phyloP scores from a whole-genome alignment of 2,888 invertebrate genomes.

The Bursaphelenchus okinawaensis region DNA sequence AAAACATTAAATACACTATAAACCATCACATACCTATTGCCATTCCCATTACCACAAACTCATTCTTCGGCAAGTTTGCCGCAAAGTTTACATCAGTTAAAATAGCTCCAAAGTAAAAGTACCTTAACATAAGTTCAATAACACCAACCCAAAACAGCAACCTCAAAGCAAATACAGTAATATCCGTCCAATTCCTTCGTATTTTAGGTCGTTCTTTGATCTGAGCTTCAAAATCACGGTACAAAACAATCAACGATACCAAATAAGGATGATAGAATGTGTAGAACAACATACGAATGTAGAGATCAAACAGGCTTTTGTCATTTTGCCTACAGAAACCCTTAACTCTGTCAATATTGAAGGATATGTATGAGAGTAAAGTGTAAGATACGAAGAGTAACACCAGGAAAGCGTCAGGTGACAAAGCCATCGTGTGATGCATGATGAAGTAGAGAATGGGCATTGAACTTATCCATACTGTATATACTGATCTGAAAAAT shows the following conservation, averaged over 20 bases:
- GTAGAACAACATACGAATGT: constrained; percentile 58
- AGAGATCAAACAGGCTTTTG: constrained; percentile 26
- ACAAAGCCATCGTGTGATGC: constrained; percentile 37
- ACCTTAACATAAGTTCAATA: constrained; percentile 56
- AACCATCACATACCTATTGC: constrained; percentile 42
- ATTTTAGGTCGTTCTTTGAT: constrained; percentile 31
- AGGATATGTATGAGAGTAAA: constrained; percentile 59
- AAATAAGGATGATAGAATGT: constrained; percentile 60
- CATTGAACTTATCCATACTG: constrained; percentile 51
- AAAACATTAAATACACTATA: no score
- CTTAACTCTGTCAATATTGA: constrained; percentile 45
- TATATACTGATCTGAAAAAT: constrained; percentile 23
- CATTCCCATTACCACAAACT: constrained; percentile 55
- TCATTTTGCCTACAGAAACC: constrained; percentile 24
- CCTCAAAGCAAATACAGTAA: constrained; percentile 38
- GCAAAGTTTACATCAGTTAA: constrained; percentile 48
- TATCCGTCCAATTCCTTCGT: constrained; percentile 30
- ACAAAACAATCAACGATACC: constrained; percentile 59
- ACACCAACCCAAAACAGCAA: constrained; percentile 59
- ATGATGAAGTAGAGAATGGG: constrained; percentile 50
- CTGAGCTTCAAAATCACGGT: constrained; percentile 54
- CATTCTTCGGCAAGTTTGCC: constrained; percentile 42
- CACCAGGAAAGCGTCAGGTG: constrained; percentile 48
- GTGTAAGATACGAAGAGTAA: constrained; percentile 58
- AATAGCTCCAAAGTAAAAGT: constrained; percentile 59